phyloP scores from a whole-genome alignment of 2,113 vertebrate species.

The Ptychochromis oligacanthus region DNA sequence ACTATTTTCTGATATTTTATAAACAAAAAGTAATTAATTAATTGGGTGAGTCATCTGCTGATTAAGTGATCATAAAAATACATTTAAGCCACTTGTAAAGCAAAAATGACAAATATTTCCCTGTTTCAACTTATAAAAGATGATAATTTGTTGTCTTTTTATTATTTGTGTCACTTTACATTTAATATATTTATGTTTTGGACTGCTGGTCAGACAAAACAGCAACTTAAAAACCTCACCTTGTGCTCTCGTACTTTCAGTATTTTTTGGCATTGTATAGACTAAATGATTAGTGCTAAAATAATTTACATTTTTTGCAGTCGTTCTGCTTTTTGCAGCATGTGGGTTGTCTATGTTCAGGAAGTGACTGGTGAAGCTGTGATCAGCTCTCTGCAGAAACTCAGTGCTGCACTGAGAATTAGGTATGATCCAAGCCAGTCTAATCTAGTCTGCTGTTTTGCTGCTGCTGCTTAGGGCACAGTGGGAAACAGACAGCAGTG shows the following conservation, averaged over 20 bases:
- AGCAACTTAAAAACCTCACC: not conserved
- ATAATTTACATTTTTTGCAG: not conserved
- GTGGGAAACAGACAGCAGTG: conserved; percentile 17
- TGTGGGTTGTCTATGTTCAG: conserved; percentile 1
- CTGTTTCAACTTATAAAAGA: not conserved
- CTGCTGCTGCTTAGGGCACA: conserved; percentile 46
- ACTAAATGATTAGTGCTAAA: not conserved
- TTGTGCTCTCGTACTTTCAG: not conserved
- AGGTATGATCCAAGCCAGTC: conserved; percentile 41
- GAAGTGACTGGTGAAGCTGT: conserved; percentile 30
- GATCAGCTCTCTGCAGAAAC: conserved; percentile 37
- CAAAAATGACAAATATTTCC: not conserved
- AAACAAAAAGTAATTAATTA: conserved; percentile 5
- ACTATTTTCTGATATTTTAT: not conserved
- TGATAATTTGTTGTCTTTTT: not conserved
- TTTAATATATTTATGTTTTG: not conserved
- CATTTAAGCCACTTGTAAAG: not conserved
- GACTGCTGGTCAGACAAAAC: not conserved
- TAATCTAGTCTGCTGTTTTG: conserved; percentile 54
- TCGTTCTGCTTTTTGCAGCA: not conserved
- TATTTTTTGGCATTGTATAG: not conserved
- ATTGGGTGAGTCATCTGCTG: not conserved
- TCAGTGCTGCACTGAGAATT: conserved; percentile 20
- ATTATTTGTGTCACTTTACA: not conserved
- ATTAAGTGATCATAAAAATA: not conserved